phyloP scores from a whole-genome alignment of 2,113 vertebrate species.

The Podilymbus podiceps region DNA sequence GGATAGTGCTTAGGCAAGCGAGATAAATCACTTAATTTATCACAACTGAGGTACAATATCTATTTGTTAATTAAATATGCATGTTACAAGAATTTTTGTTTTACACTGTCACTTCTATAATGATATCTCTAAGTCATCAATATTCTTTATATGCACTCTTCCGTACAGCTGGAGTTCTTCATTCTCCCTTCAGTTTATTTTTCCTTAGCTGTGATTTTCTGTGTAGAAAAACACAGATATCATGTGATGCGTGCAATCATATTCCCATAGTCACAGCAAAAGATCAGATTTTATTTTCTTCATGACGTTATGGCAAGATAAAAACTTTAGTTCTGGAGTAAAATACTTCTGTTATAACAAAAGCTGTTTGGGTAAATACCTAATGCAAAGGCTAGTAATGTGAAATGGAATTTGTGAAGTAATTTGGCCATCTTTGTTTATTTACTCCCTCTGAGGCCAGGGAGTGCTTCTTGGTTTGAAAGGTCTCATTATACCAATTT shows the following conservation, averaged over 20 bases:
- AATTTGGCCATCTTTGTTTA: neutral
- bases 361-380: neutral
- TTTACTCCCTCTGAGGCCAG: neutral
- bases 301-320: neutral
- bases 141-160: conserved; percentile 28
- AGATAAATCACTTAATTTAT: conserved; percentile 40
- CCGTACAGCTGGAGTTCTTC: neutral
- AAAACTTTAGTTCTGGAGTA: neutral
- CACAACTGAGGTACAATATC: conserved; percentile 21
- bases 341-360: neutral
- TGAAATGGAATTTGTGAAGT: neutral
- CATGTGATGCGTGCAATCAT: neutral
- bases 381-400: neutral
- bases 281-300: conserved; percentile 16
- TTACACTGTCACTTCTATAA: conserved; percentile 17
- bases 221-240: neutral
- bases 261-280: neutral
- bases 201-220: conserved; percentile 12
- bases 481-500: neutral
- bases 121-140: conserved; percentile 19
- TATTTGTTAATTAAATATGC: conserved; percentile 55
- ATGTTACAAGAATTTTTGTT: conserved; percentile 23
- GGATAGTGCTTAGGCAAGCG: neutral
- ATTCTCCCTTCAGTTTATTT: neutral
- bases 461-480: neutral